These are phyloP conservation scores for Scleropages formosus DNA, from an alignment of 2,797 vertebrate genomes.

Conservation along the genomic window DNA sequence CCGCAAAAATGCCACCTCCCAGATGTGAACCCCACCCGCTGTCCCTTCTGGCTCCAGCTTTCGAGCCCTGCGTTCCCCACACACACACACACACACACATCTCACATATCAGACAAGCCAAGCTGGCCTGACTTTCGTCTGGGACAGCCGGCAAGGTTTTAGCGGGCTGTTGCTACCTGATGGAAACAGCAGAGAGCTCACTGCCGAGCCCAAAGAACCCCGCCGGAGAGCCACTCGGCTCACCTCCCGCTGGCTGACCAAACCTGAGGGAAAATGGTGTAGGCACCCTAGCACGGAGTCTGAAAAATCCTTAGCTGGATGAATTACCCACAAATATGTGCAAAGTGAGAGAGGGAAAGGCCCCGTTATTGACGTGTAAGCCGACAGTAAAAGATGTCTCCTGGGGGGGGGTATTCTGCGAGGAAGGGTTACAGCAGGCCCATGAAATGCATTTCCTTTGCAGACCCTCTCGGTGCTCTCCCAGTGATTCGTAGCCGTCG, in stretches of 20 bases:
- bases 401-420: neutral
- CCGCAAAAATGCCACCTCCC: constrained; percentile 60
- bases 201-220: neutral
- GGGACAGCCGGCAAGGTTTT: neutral
- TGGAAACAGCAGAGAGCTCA: neutral
- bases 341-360: neutral
- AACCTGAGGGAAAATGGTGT: neutral
- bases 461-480: neutral
- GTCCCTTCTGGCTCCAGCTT: constrained; percentile 23
- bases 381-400: neutral
- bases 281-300: neutral
- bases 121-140: neutral
- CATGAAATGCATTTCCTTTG: neutral
- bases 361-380: constrained; percentile 4
- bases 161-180: neutral
- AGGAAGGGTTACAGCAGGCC: neutral
- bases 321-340: neutral
- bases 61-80: neutral
- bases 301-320: neutral
- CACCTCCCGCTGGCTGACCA: neutral
- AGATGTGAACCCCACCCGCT: constrained; percentile 33
- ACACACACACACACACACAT: neutral
- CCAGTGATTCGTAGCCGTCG: neutral
- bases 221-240: neutral
- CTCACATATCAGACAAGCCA: constrained; percentile 4